Base-by-base conservation (phyloP, 2,888 invertebrate species). In the Iselma pallidipennis region DNA sequence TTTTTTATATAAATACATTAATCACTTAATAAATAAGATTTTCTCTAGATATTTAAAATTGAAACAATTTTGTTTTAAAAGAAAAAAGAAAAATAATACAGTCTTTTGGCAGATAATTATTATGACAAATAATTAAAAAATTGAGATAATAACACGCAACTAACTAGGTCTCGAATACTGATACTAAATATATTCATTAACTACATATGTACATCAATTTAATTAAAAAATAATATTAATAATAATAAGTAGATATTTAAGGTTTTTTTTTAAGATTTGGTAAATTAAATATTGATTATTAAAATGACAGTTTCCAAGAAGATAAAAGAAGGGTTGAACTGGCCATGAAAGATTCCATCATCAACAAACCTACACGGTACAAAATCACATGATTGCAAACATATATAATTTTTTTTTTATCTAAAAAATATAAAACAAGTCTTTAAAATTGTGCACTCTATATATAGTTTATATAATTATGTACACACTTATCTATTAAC, bases 71-170 rank as follows among this genome's bases (percentile, higher is more conserved):
- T 50, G 21, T 49, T 10, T 49, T 21, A 1, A 23, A 65, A 65
- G 67, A 68, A 73, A 72, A 1, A 23, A 65, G 63, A 68, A 68
- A 73, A 72, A 71, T 67, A 71, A 74, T 76, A 79, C 80, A 80
- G 80, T 80, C 80, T 80, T 80, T 80, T 78, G 71, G 75, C 74
- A 76, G 74, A 76, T 78, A 78, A 79, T 16, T 4, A 4, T 37
- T 29, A 51, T 31, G 51, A 26, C 29, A 51, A 25, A 31, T 29
- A 51, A 51, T 31, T 33, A 31, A 31, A 53, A n/a, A 51, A 28
- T 19, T 7, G n/a, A 29, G 4, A 31, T 14, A 9, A 21, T 53
- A 31, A 29, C 53, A 53, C 28, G 21, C 53, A 53, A 33, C 26
- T 28, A 50, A 31, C 9, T 48, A 48, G 16, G 50, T 51, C 49